Evolutionary conservation across 2,113 vertebrate genomes (phyloP).

Genomic region (Podocnemis expansa): DNA sequence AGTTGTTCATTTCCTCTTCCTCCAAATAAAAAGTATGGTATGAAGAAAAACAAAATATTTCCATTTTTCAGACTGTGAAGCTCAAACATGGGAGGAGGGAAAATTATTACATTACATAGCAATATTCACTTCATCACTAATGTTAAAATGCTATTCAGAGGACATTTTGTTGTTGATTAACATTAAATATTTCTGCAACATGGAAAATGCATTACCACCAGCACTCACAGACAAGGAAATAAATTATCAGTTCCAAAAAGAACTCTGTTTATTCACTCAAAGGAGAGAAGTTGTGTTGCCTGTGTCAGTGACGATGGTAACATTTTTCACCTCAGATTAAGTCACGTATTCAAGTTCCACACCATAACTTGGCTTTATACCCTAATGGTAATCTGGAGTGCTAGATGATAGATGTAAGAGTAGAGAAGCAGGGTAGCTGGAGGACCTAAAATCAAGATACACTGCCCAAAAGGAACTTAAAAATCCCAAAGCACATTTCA

Average conservation of each 20-base stretch:
- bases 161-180: background rate
- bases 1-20: background rate
- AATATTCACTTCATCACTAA: background rate
- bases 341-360: background rate
- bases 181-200: background rate
- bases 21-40: background rate
- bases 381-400: background rate
- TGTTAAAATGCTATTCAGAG: background rate
- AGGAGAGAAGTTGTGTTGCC: background rate
- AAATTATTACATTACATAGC: background rate
- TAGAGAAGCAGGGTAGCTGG: slow-evolving; percentile 1
- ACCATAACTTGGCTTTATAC: background rate
- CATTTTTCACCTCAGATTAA: background rate
- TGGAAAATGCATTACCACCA: background rate
- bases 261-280: slow-evolving; percentile 1
- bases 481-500: slow-evolving; percentile 19
- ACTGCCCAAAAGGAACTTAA: background rate
- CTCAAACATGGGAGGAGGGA: background rate
- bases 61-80: background rate
- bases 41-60: background rate
- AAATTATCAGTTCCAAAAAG: background rate
- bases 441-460: slow-evolving; percentile 29
- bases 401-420: background rate
- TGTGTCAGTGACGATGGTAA: background rate
- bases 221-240: background rate